These are phyloP conservation scores for Brachycybe producta DNA, from an alignment of 2,888 invertebrate species.

Conservation along the genomic window DNA sequence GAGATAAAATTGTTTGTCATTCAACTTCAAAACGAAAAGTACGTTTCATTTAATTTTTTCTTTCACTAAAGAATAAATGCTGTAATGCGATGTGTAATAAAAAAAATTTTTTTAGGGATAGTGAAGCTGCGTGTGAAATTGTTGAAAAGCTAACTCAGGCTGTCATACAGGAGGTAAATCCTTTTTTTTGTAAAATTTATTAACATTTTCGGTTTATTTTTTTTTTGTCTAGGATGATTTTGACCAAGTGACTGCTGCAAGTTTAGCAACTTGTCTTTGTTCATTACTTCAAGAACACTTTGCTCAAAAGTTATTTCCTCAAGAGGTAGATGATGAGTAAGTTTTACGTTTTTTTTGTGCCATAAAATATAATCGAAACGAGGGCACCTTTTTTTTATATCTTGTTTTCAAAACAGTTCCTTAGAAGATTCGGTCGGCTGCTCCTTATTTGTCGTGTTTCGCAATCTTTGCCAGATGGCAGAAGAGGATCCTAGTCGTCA, in stretches of 20 bases:
- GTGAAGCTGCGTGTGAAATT: conserved; percentile 44
- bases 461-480: conserved; percentile 59
- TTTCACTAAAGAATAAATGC: too few species aligned
- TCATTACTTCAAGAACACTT: conserved; percentile 43
- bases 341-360: conserved; percentile 21
- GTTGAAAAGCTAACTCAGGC: conserved; percentile 51
- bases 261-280: conserved; percentile 46
- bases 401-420: conserved; percentile 34
- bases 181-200: conserved; percentile 4
- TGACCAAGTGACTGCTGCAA: conserved; percentile 45
- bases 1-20: conserved; percentile 44
- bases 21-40: conserved; percentile 46
- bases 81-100: background rate
- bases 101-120: conserved; percentile 28
- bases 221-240: conserved; percentile 39
- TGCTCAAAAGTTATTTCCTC: conserved; percentile 38
- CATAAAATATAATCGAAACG: background rate
- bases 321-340: conserved; percentile 40
- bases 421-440: conserved; percentile 64
- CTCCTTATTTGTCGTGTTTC: conserved; percentile 76
- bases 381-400: background rate
- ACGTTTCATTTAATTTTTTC: conserved; percentile 32
- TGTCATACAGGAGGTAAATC: conserved; percentile 36
- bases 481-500: conserved; percentile 63
- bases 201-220: too few species aligned